phyloP scores from a whole-genome alignment of 2,797 vertebrate species.

The Acridotheres tristis region DNA sequence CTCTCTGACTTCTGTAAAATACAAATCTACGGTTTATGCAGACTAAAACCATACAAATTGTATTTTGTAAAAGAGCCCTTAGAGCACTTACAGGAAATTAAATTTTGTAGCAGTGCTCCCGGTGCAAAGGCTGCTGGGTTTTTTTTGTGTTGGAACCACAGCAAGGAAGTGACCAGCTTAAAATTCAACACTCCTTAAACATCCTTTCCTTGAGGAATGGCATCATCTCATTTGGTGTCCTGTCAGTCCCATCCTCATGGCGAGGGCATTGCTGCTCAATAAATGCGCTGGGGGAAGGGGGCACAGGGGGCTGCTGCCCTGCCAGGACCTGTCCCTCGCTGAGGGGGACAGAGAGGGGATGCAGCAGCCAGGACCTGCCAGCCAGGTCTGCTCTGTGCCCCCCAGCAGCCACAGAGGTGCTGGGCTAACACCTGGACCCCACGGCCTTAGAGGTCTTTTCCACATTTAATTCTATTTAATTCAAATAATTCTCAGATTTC shows the following conservation, averaged over 20 bases:
- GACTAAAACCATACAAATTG: background rate
- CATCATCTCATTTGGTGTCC: fast-evolving
- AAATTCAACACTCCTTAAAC: background rate
- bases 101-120: background rate
- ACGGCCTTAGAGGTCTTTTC: fast-evolving
- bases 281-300: background rate
- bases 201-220: background rate
- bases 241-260: fast-evolving
- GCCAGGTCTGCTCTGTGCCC: background rate
- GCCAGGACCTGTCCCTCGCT: background rate
- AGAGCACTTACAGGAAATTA: background rate
- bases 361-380: background rate
- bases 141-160: background rate
- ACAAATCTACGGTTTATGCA: background rate
- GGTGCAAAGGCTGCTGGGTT: background rate
- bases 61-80: background rate
- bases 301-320: background rate
- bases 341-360: fast-evolving
- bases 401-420: background rate
- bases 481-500: background rate
- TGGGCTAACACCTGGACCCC: background rate
- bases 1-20: background rate
- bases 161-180: background rate
- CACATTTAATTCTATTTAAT: background rate
- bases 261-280: fast-evolving